Evolutionary conservation across 1,140 invertebrate genomes (phyloP).

Genomic region (Heliothis subflexa): DNA sequence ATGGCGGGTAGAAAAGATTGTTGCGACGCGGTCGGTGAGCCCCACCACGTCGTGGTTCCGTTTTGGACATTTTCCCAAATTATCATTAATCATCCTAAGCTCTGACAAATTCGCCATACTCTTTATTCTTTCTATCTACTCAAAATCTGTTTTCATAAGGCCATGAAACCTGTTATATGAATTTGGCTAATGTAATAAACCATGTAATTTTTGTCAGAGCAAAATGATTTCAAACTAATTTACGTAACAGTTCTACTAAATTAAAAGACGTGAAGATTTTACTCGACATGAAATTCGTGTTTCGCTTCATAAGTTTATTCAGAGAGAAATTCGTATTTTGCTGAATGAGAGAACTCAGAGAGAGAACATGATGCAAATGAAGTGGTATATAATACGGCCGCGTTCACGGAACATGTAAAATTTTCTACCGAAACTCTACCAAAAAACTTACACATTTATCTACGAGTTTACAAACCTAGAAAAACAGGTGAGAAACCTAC

Average conservation of each 20-base stretch:
- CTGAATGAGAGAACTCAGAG: slow-evolving; percentile 9
- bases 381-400: slow-evolving; percentile 19
- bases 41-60: neutral
- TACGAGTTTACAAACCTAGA: too few species aligned
- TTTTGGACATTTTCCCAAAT: slow-evolving; percentile 46
- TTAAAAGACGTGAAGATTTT: slow-evolving; percentile 26
- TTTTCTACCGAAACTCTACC: too few species aligned
- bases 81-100: slow-evolving; percentile 49
- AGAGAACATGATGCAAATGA: slow-evolving; percentile 35
- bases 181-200: neutral
- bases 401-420: slow-evolving; percentile 13
- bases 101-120: slow-evolving; percentile 45
- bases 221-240: neutral
- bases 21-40: neutral
- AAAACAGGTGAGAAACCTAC: too few species aligned
- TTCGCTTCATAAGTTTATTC: slow-evolving; percentile 26
- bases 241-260: neutral
- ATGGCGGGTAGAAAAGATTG: slow-evolving; percentile 48
- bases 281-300: neutral
- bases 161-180: neutral
- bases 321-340: slow-evolving; percentile 24
- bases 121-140: slow-evolving; percentile 18
- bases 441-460: too few species aligned
- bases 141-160: slow-evolving; percentile 3
- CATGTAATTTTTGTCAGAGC: neutral